Base-by-base conservation (phyloP, 2,888 invertebrate genomes). In the Torymus auratus region DNA sequence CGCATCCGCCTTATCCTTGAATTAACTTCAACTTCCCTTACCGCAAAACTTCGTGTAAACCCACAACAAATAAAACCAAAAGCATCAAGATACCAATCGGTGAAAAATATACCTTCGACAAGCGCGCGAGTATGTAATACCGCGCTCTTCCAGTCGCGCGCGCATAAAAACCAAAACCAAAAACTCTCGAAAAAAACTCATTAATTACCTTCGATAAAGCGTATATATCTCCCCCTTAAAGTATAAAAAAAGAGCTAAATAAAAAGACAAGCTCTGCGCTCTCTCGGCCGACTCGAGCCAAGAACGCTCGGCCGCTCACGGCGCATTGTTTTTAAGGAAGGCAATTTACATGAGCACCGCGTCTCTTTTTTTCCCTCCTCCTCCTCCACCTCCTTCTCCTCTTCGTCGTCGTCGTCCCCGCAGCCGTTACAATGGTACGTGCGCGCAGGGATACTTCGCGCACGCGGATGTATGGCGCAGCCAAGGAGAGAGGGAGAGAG, bases 261-360 rank as follows among this genome's bases (percentile, higher is more conserved):
- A 28, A 28, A 28, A 28, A 28, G 28, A 28, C 28, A 28, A 28
- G 28, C 28, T 28, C 28, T 28, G 28, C 28, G 3, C 28, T 28
- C 28, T 28, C 28, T 28, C 28, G 3, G 28, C 3, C 28, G 28
- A 23, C 23, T 52, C 58, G 50, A 70, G 77, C 17, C 70, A 52
- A 64, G 64, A 65, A 64, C 28, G 20, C 28, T 28, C 28, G 28
- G 28, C 13, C 20, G 62, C 41, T 11, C 52, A 61, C 60, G 62
- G 76, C 77, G 72, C 84, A 88, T 87, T 88, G 86, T 87, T 86
- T 85, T 75, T 83, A 60, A 83, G 53, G 41, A 61, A 83, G 83
- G 80, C 85, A 86, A 88, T 88, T 87, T 86, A 87, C 87, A 86
- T 85, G 85, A 82, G 79, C 78, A 85, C 82, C 69, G 50, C 56